Evolutionary conservation across 2,797 vertebrate genomes (phyloP), one percentile per base, ranked within the genome.

Genomic region (Coccyzus lansbergi): DNA sequence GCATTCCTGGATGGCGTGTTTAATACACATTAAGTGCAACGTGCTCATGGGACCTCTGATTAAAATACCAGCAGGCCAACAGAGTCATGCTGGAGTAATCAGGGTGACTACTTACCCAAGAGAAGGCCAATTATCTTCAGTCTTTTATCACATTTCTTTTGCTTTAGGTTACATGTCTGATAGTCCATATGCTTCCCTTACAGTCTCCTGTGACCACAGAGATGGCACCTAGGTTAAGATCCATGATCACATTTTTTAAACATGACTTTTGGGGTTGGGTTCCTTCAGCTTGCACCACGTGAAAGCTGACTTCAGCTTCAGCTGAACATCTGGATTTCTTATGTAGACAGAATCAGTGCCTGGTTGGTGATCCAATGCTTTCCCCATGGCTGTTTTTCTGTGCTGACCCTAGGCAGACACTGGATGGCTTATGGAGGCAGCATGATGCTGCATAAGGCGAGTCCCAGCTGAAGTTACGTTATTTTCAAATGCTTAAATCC

Each of bases 1-100:
- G 48, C 83, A 86, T 92, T 94, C 85, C 83, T 92, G 48, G 55
- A 67, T 69, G 49, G 79, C 77, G 33, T 92, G 83, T 63, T 91
- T 72, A 82, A 36, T 15, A 36, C 26, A 42, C 25, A 8, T 31
- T 34, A 84, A 91, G 38, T 67, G 69, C 70, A 79, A 52, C 1
- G 2, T 40, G 70, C 77, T 86, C 0, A 0, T 34, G 59, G 60
- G 86, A 93, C 74, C 52, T 86, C 88, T 74, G 80, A 69, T 72
- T 40, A 78, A 90, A 92, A 83, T 40, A 59, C 34, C 29, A 6
- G 55, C n/a, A 56, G 46, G 36, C 15, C 87, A 81, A 62, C 53
- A 74, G 19, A 1, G 0, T 62, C 0, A 0, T 0, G 1, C 31
- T 44, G 48, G 36, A 71, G 24, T 51, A 60, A 72, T 29, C 1